Conservation (phyloP, 23 tunicate species). For the Styela plicata region DNA sequence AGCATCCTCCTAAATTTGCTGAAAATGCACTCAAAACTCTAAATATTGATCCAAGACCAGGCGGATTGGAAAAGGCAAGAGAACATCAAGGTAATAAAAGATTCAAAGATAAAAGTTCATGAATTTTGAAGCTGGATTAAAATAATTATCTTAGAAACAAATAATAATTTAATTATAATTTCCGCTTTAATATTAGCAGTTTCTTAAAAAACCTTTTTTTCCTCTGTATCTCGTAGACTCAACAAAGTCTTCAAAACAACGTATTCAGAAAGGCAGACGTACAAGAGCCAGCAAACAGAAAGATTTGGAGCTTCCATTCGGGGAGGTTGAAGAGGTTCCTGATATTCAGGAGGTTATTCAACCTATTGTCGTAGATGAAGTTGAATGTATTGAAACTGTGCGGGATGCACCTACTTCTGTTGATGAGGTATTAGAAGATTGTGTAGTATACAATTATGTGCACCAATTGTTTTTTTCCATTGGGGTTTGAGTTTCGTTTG, state of each 20-base stretch:
- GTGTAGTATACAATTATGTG: too few relatives aligned
- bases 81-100: background rate
- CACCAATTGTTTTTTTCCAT: too few relatives aligned
- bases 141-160: too few relatives aligned
- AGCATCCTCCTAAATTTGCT: too few relatives aligned
- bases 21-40: background rate
- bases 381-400: background rate
- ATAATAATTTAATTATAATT: too few relatives aligned
- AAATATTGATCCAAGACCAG: background rate
- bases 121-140: too few relatives aligned
- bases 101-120: too few relatives aligned
- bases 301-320: background rate
- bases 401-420: background rate
- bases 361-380: background rate
- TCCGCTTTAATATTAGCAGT: too few relatives aligned
- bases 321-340: background rate
- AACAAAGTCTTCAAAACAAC: background rate
- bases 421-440: background rate
- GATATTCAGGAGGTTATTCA: background rate
- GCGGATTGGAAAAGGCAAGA: background rate
- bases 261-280: background rate
- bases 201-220: too few relatives aligned
- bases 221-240: background rate
- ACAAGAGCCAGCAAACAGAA: background rate
- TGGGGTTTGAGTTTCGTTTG: too few relatives aligned